Evolutionary conservation across 2,113 vertebrate species (phyloP), one percentile per base, ranked within the genome.

Genomic region (Heterotis niloticus): DNA sequence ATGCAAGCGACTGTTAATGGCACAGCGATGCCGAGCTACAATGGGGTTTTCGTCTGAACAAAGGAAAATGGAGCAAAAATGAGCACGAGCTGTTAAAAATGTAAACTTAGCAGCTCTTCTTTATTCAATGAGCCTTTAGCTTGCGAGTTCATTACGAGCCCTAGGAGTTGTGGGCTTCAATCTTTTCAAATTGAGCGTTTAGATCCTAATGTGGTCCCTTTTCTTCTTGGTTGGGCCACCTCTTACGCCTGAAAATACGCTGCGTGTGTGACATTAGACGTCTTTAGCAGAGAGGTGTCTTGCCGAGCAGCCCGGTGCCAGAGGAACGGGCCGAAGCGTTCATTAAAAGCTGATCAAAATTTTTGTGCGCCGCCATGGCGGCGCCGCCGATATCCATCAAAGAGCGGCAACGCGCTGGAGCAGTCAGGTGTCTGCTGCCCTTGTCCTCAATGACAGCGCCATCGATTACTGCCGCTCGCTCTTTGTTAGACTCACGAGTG

Each of bases 401-500:
- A 66, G 29, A 74, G n/a, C 23, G 18, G 68, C 74, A 76, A 82
- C 80, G 54, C 64, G 72, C 75, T 78, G 59, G 66, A 34, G 69
- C 65, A n/a, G 54, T 18, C 34, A 57, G 18, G 54, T 68, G 67
- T 60, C 76, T 59, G 70, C 71, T 81, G 79, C 72, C 81, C 76
- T 77, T 81, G 67, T 83, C 82, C 81, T 81, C 79, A 86, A 87
- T 69, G 60, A 83, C 83, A 52, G 52, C 80, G 70, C 73, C 80
- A 86, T 89, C 81, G 84, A 89, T 88, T 84, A 71, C n/a, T 80
- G 80, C 84, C 81, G 82, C 78, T 86, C 83, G 82, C 81, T 79
- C 82, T 85, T 84, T 80, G 87, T 88, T 86, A 83, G 73, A 82
- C 84, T 85, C 88, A 89, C 85, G 83, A 88, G 81, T 13, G 69